Evolutionary conservation across 2,888 invertebrate species (phyloP), one percentile per base, ranked within the genome.

Genomic region (Dyspetes luteomarginatus): DNA sequence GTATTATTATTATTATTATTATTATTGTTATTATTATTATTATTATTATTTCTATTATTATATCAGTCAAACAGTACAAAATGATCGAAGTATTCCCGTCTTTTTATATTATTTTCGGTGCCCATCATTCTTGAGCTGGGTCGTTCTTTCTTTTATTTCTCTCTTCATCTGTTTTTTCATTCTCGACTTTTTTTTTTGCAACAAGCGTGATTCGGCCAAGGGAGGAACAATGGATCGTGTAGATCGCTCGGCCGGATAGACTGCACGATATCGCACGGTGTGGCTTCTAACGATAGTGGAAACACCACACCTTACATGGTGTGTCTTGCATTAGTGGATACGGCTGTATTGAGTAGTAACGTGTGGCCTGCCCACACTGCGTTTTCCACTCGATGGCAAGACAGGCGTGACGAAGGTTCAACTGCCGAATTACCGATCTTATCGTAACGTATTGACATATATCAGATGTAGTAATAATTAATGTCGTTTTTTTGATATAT

Each of bases 141-240:
- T n/a, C n/a, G n/a, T 24, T 28, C 19, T 24, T 24, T 30, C 60
- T 28, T 24, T n/a, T 22, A 67, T 67, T 52, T 69, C 26, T 41
- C 15, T 28, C 12, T 19, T 48, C 48, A n/a, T 48, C 5, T 64
- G 15, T 64, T 64, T n/a, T 48, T 45, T 45, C n/a, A 2, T 45
- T 9, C 7, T 4, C 24, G 9, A 7, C 36, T 24, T 48, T 22
- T 76, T 62, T 77, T 71, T 71, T 41, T 64, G 71, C 77, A 71
- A 77, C 19, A 28, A 41, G 41, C 64, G 45, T 65, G 77, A 77
- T 77, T 77, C 71, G 71, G 71, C 71, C n/a, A 30, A 36, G 30
- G 56, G 58, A 52, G 48, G 65, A 77, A 77, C 77, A 77, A 77
- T 77, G 65, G 71, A 48, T 50, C 64, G 71, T 71, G 48, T 77